These are phyloP conservation scores for Dreissena polymorpha DNA, from an alignment of 1,140 invertebrate species.

Conservation along the genomic window DNA sequence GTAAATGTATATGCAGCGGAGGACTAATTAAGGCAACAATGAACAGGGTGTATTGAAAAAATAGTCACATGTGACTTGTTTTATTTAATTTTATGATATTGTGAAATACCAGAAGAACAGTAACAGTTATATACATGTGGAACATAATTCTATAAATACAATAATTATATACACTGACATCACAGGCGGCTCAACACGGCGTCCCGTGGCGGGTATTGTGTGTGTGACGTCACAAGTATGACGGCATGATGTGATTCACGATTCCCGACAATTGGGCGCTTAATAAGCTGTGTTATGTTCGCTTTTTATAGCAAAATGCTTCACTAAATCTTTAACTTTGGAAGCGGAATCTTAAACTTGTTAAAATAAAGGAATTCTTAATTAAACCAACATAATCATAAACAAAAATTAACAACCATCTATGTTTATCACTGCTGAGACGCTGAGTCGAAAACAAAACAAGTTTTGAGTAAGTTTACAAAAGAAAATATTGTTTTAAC, in stretches of 20 bases:
- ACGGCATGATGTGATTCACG: no score
- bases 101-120: constrained; percentile 52
- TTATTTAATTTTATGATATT: constrained; percentile 56
- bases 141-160: constrained; percentile 52
- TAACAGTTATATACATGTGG: constrained; percentile 42
- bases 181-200: constrained; percentile 35
- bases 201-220: neutral
- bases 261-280: constrained; percentile 4
- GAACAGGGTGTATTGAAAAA: constrained; percentile 51
- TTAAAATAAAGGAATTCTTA: no score
- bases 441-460: no score
- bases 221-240: neutral
- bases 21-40: no score
- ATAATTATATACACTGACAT: constrained; percentile 54
- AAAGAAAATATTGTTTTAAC: no score
- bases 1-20: no score
- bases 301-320: constrained; percentile 4
- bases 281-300: constrained; percentile 37
- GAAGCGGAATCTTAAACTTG: no score
- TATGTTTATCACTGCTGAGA: no score
- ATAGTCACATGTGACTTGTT: constrained; percentile 57
- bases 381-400: no score
- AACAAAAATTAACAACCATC: no score
- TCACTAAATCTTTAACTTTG: no score
- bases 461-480: no score